Evolutionary conservation across 2,888 invertebrate genomes (phyloP), one percentile per base, ranked within the genome.

Genomic region (Ditula angustiorana): DNA sequence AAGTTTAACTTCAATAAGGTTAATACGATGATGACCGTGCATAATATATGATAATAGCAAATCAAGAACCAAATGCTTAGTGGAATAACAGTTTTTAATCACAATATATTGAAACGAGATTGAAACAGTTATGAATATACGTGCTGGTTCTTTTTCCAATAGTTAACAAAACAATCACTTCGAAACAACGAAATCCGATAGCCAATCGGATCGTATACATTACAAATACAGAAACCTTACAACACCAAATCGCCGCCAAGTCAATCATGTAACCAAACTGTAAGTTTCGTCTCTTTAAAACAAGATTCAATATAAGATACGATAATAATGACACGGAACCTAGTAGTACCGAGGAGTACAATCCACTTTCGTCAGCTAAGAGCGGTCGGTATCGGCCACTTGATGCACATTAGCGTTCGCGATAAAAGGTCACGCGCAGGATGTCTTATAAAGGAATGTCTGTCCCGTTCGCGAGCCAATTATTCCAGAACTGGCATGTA

Each of bases 391-490:
- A 63, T 50, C 52, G 28, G 26, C 44, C 64, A 64, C 64, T 64
- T 64, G 58, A 64, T 59, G 58, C 52, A 59, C 58, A 58, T 64
- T 64, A 64, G 64, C 44, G 41, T 58, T 26, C 26, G 58, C 44
- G 64, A 64, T 64, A 64, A 64, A 64, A 64, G 64, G 64, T 64
- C 64, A 64, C 35, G 37, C 55, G 55, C 64, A 64, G 64, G 64
- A 64, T 64, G 64, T 64, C 58, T 64, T 53, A 52, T 58, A 59
- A 64, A 59, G 64, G 64, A 64, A 64, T 64, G 64, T 37, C 64
- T 59, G 64, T 64, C 37, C 47, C 52, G 41, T 19, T 30, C 5
- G 62, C 16, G 41, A 35, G 57, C 57, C 46, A 49, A 62, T 57
- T 57, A 47, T 35, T 35, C 26, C n/a, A 2, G 41, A 35, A n/a